These are phyloP conservation scores for Molothrus aeneus DNA, from an alignment of 2,797 vertebrate genomes.

Conservation along the genomic window DNA sequence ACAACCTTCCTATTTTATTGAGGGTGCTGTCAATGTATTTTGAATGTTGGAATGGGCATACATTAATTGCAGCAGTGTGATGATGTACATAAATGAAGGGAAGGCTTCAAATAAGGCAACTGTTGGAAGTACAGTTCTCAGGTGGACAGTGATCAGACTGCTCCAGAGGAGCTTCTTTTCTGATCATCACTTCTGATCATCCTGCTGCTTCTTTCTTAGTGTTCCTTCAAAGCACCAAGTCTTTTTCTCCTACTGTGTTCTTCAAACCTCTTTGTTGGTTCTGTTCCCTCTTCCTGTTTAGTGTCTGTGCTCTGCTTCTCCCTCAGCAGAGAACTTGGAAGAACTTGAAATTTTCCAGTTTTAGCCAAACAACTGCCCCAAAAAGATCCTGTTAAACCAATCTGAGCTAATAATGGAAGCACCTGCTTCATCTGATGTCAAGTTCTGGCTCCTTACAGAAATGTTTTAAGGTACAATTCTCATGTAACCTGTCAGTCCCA, in stretches of 20 bases:
- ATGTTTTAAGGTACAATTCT: background rate
- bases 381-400: background rate
- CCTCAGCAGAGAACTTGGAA: background rate
- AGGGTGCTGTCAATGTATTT: background rate
- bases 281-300: background rate
- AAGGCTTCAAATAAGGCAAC: background rate
- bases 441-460: background rate
- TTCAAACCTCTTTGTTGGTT: background rate
- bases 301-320: background rate
- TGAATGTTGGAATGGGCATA: background rate
- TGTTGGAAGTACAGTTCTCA: background rate
- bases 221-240: background rate
- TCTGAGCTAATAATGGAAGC: background rate
- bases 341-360: background rate
- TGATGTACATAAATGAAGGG: background rate
- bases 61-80: background rate
- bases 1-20: background rate
- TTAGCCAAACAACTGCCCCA: background rate
- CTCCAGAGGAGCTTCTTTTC: background rate
- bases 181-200: background rate
- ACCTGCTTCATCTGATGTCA: background rate
- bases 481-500: background rate
- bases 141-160: background rate
- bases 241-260: background rate
- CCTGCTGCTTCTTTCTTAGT: background rate